Percentiles rank a stretch among this genome's conserved stretches.
Evolutionary conservation across 1,140 invertebrate species (phyloP).

Genomic region (Lepidostoma basale): DNA sequence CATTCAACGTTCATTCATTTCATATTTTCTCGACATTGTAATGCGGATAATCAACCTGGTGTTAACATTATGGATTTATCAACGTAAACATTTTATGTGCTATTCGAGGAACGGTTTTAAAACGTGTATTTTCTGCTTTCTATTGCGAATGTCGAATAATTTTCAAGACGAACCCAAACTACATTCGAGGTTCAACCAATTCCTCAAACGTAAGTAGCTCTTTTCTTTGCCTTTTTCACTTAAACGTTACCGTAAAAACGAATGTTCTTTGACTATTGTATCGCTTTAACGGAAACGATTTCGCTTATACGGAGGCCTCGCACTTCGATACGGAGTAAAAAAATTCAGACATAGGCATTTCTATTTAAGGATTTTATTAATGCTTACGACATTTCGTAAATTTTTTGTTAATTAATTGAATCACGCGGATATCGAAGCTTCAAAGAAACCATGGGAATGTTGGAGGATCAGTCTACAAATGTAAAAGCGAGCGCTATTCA

Average conservation of each 20-base stretch:
- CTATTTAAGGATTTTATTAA: not conserved
- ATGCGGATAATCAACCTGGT: no score
- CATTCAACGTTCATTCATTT: no score
- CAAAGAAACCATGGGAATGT: not conserved
- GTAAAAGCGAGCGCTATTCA: conserved; percentile 7
- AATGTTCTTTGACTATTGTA: conserved; percentile 16
- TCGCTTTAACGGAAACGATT: not conserved
- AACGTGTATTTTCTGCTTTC: not conserved
- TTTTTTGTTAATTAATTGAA: no score
- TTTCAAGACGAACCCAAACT: not conserved
- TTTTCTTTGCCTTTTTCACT: conserved; percentile 14
- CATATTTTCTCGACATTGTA: no score
- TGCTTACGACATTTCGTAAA: no score
- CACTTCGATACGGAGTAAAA: not conserved
- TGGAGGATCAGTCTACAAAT: not conserved
- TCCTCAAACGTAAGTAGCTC: conserved; percentile 7
- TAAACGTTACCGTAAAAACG: conserved; percentile 14
- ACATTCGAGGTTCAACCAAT: conserved; percentile 3
- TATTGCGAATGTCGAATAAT: not conserved
- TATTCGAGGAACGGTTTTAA: not conserved
- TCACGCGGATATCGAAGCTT: not conserved
- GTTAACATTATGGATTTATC: no score
- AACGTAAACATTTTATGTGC: no score
- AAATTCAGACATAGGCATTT: not conserved
- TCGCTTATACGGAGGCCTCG: not conserved